phyloP scores from a whole-genome alignment of 1,140 invertebrate species.

The Manduca sexta region DNA sequence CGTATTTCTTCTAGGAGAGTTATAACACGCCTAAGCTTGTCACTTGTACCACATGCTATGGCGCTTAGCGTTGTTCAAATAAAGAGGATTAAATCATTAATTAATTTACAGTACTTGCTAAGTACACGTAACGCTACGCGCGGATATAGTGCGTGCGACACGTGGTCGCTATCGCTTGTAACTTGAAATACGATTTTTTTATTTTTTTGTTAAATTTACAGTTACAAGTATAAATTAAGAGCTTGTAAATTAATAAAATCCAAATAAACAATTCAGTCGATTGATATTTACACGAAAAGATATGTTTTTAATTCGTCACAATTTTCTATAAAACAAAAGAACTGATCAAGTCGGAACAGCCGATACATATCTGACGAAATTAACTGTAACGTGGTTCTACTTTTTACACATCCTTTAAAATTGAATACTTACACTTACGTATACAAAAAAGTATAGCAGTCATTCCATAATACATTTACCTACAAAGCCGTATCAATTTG shows the following conservation, averaged over 20 bases:
- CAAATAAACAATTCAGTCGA: no score
- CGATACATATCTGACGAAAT: no score
- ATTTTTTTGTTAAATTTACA: neutral
- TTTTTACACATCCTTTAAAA: no score
- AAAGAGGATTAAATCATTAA: constrained; percentile 21
- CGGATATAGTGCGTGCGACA: neutral
- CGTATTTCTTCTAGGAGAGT: no score
- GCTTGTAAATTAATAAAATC: no score
- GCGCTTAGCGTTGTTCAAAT: constrained; percentile 11
- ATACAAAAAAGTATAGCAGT: no score
- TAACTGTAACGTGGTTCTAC: no score
- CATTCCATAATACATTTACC: neutral
- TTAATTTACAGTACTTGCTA: constrained; percentile 14
- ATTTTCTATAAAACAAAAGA: no score
- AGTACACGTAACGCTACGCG: neutral
- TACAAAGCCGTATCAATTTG: constrained; percentile 18
- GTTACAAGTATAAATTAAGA: no score
- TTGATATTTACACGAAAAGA: no score
- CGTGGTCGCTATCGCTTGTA: neutral
- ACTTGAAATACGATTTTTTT: neutral
- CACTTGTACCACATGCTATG: neutral
- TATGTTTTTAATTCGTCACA: neutral
- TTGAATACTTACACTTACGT: no score
- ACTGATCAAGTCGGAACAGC: neutral
- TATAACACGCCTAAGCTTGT: neutral